Evolutionary conservation across 2,888 invertebrate genomes (phyloP).

Genomic region (Noctua janthina): DNA sequence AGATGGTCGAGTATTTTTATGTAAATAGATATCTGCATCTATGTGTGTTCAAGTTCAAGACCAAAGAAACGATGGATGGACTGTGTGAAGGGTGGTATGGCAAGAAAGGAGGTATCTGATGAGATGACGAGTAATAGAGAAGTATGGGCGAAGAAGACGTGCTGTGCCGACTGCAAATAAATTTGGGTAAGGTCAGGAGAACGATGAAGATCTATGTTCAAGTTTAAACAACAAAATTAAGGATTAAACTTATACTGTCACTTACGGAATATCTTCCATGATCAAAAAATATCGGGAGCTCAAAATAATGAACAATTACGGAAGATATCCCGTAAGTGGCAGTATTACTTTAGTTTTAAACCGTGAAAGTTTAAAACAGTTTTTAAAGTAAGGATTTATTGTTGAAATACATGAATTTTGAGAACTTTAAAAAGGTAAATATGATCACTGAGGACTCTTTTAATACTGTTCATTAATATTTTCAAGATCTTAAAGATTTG

Average conservation of each 20-base stretch:
- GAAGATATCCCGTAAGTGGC: too few species aligned
- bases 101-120: neutral
- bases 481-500: neutral
- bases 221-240: neutral
- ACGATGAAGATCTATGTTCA: neutral
- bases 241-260: too few species aligned
- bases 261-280: too few species aligned
- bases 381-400: neutral
- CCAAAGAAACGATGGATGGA: neutral
- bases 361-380: too few species aligned
- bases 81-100: neutral
- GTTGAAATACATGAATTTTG: neutral
- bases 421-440: neutral
- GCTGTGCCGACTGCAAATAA: too few species aligned
- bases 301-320: too few species aligned
- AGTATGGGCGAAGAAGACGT: too few species aligned
- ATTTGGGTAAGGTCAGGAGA: too few species aligned
- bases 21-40: neutral
- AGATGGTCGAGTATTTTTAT: neutral
- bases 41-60: neutral
- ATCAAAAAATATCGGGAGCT: too few species aligned
- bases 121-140: too few species aligned
- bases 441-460: neutral
- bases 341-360: too few species aligned
- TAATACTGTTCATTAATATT: neutral